Base-by-base conservation (phyloP, 2,797 vertebrate genomes). In the Hyperoplus lanceolatus region DNA sequence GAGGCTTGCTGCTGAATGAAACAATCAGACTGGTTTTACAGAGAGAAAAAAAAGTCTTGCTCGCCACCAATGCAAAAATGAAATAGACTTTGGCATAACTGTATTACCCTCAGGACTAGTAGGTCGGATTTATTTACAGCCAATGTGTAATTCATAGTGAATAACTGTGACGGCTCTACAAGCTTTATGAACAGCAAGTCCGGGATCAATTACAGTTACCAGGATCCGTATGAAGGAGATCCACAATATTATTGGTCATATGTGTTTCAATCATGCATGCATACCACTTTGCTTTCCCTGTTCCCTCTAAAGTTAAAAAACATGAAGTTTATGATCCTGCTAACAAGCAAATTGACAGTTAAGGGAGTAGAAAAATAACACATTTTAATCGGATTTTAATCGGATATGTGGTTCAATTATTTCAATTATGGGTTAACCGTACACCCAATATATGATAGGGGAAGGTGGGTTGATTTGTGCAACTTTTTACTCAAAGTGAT, bases 81-180 rank as follows among this genome's bases (percentile, higher is more conserved):
- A 60, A 54, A 64, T 39, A 42, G 0, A 51, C 41, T 38, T 29
- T 41, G 14, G 60, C 29, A 29, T 51, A 53, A 12, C 36, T 69
- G 66, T 57, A 4, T 58, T 77, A 66, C 54, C 53, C 48, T 57
- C 41, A 49, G 11, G 29, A 29, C 29, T 29, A 70, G 51, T 36
- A 48, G 29, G 1, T 4, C 55, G 53, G 68, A 50, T 82, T 70
- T 83, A 83, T 84, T 82, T 78, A 58, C 50, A 73, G 57, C 8
- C 41, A 6, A 16, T 5, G 10, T 73, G 61, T 77, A 60, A 29
- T 84, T 75, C 65, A 70, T 74, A 76, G 62, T 58, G 56, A 62
- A 79, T 48, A 56, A 61, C 49, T 46, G 13, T 29, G 54, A 16
- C 72, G 8, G 0, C 42, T 63, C 70, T 75, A 58, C 77, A 66